Percentiles rank a stretch among this genome's conserved stretches.
These are phyloP conservation scores for Achroia grisella DNA, from an alignment of 1,140 invertebrate genomes.

Conservation along the genomic window DNA sequence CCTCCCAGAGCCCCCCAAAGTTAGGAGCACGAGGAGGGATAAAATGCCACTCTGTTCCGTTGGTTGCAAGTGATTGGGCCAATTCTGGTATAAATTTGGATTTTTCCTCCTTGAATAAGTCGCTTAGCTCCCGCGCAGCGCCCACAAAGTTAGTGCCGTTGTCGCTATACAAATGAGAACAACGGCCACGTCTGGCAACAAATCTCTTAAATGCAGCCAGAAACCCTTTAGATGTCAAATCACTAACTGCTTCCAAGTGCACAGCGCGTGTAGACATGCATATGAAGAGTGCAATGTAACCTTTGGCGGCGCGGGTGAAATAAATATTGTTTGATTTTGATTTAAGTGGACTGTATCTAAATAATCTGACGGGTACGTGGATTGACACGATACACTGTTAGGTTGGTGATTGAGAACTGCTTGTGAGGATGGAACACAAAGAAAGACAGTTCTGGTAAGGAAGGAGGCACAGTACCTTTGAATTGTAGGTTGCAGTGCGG, in stretches of 20 bases:
- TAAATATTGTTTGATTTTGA: too few species aligned
- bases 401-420: too few species aligned
- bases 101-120: not conserved
- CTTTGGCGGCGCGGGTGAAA: too few species aligned
- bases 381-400: too few species aligned
- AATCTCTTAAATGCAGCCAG: slow-evolving; percentile 36
- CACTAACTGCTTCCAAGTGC: slow-evolving; percentile 39
- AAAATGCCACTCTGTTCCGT: not conserved
- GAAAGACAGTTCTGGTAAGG: too few species aligned
- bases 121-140: not conserved
- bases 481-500: too few species aligned
- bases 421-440: too few species aligned
- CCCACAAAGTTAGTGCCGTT: not conserved
- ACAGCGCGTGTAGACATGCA: slow-evolving; percentile 27
- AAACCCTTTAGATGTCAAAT: slow-evolving; percentile 28
- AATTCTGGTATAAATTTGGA: not conserved
- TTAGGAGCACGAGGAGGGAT: too few species aligned
- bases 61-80: not conserved
- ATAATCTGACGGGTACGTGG: too few species aligned
- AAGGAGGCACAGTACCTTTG: too few species aligned
- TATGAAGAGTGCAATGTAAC: too few species aligned
- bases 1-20: not conserved
- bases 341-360: too few species aligned
- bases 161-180: not conserved
- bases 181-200: not conserved